Evolutionary conservation across 2,113 vertebrate species (phyloP), one percentile per base, ranked within the genome.

Genomic region (Petromus typicus): DNA sequence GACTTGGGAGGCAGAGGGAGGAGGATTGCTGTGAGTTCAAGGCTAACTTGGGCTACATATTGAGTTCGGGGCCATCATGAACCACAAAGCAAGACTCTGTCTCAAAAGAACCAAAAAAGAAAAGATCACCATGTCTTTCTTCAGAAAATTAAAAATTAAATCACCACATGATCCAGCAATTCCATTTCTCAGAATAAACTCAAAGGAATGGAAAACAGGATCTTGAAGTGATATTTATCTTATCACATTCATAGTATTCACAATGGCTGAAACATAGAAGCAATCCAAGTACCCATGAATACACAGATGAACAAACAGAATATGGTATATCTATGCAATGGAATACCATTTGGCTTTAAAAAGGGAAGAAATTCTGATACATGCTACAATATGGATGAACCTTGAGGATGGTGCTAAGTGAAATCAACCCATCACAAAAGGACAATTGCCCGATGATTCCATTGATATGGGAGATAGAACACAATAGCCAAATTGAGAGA

Each of bases 71-170:
- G n/a, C n/a, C n/a, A n/a, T n/a, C n/a, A n/a, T n/a, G n/a, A n/a
- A n/a, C n/a, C n/a, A n/a, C n/a, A n/a, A n/a, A n/a, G n/a, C n/a
- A n/a, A n/a, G n/a, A n/a, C 51, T 12, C 51, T 8, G 51, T 51
- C 7, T 12, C 12, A 51, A 51, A 51, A 51, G 12, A 51, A 51
- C n/a, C n/a, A 51, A 51, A 51, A 51, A 51, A 12, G 12, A 86
- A 86, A 67, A 81, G 20, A 87, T 9, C 90, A 7, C 45, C 16
- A 40, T 25, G 34, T 6, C 8, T 8, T 78, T 56, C 23, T 45
- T 82, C 12, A 73, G 64, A 83, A 78, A 83, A 64, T 57, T 79
- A 66, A 94, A 86, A 83, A 67, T 20, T 86, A 34, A 90, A 73
- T 79, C 69, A 90, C 6, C 23, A 79, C 51, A 66, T 22, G n/a